Percentiles rank a stretch among this genome's conserved stretches.
Evolutionary conservation across 2,797 vertebrate species (phyloP).

Genomic region (Hydrocynus forskahlii): DNA sequence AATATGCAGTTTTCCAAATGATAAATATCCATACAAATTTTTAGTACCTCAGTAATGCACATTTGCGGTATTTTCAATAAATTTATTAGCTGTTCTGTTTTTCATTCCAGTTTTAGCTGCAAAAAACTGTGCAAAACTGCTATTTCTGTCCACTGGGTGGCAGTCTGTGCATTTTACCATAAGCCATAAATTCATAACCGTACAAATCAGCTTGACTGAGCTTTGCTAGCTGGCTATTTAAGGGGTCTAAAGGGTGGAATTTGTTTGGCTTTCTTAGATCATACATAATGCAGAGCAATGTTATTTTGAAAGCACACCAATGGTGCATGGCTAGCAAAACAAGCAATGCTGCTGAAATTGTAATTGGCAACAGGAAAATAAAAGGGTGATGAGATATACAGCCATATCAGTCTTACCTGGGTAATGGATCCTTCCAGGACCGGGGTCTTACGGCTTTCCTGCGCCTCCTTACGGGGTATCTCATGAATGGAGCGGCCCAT

Average conservation of each 20-base stretch:
- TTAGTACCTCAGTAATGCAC: not conserved
- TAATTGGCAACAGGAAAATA: not conserved
- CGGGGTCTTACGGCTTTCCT: constrained; percentile 88
- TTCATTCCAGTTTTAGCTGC: not conserved
- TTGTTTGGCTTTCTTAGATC: not conserved
- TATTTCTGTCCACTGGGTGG: not conserved
- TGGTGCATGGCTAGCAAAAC: not conserved
- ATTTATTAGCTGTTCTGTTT: not conserved
- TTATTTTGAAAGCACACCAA: not conserved
- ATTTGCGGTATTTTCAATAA: not conserved
- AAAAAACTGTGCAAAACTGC: not conserved
- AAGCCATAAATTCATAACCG: not conserved
- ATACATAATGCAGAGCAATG: not conserved
- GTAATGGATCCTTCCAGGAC: constrained; percentile 91
- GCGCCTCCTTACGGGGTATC: constrained; percentile 81
- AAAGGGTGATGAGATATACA: not conserved
- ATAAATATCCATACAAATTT: not conserved
- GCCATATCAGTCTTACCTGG: constrained; percentile 79
- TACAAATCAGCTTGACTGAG: not conserved
- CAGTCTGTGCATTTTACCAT: not conserved
- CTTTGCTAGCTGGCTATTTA: no score
- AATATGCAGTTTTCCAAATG: not conserved
- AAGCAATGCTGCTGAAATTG: no score
- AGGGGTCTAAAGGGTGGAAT: not conserved
- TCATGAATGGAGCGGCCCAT: constrained; percentile 98